phyloP scores from a whole-genome alignment of 2,888 invertebrate species.

The Torymus aiolomorphi region DNA sequence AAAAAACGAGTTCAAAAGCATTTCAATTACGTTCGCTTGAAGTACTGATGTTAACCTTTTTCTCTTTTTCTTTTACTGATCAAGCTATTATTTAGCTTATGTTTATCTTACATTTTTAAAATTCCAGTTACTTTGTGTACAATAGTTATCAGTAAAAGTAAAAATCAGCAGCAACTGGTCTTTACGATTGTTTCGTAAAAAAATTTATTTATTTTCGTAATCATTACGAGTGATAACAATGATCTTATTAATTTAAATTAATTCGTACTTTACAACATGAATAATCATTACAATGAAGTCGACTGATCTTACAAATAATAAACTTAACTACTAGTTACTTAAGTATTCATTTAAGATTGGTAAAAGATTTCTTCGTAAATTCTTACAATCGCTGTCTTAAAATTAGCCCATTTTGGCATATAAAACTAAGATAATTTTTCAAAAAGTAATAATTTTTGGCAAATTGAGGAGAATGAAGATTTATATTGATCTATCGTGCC shows the following conservation, averaged over 20 bases:
- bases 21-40: conserved; percentile 7
- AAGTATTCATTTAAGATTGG: conserved; percentile 1
- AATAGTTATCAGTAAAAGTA: conserved; percentile 32
- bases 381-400: conserved; percentile 13
- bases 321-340: conserved; percentile 12
- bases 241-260: conserved; percentile 5
- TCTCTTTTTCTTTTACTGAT: neutral
- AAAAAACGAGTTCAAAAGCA: conserved; percentile 32
- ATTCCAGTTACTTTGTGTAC: conserved; percentile 27
- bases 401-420: conserved; percentile 39
- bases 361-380: conserved; percentile 11
- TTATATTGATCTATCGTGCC: conserved; percentile 29
- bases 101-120: conserved; percentile 28
- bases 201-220: conserved; percentile 23
- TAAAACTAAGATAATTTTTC: conserved; percentile 33
- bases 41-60: conserved; percentile 3
- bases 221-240: conserved; percentile 21
- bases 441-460: conserved; percentile 42
- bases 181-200: conserved; percentile 8
- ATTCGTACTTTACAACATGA: neutral
- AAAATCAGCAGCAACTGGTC: conserved; percentile 36
- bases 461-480: conserved; percentile 44
- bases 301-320: conserved; percentile 27
- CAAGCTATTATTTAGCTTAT: conserved; percentile 7
- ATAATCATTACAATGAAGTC: conserved; percentile 38